Percentiles rank a stretch among this genome's conserved stretches.
These are phyloP conservation scores for Mobula hypostoma DNA, from an alignment of 2,113 vertebrate species.

Conservation along the genomic window DNA sequence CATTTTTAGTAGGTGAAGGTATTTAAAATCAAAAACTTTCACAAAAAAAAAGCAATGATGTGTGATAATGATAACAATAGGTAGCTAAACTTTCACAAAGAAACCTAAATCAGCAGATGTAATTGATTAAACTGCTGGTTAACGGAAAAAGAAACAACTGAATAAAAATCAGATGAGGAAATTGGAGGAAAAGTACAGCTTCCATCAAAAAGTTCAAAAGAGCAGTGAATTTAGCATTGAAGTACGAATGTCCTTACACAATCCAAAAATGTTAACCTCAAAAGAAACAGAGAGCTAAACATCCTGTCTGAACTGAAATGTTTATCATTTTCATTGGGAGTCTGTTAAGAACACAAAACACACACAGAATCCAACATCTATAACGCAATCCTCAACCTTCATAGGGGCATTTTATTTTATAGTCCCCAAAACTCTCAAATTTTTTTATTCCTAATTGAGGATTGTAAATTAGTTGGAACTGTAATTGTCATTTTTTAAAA, in stretches of 20 bases:
- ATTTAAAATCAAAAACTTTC: background rate
- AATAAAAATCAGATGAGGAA: background rate
- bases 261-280: background rate
- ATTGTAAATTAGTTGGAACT: background rate
- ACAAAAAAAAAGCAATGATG: background rate
- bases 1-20: background rate
- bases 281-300: background rate
- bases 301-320: background rate
- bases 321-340: background rate
- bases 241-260: background rate
- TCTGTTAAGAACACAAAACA: background rate
- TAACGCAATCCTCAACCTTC: background rate
- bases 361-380: background rate
- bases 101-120: background rate
- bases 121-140: background rate
- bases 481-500: background rate
- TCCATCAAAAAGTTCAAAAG: background rate
- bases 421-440: background rate
- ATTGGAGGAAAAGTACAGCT: background rate
- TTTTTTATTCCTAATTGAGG: background rate
- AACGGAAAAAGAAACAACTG: background rate
- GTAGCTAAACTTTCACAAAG: background rate
- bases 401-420: background rate
- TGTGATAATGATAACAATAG: background rate
- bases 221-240: background rate